Evolutionary conservation across 2,113 vertebrate species (phyloP).

Genomic region (Chionomys nivalis): DNA sequence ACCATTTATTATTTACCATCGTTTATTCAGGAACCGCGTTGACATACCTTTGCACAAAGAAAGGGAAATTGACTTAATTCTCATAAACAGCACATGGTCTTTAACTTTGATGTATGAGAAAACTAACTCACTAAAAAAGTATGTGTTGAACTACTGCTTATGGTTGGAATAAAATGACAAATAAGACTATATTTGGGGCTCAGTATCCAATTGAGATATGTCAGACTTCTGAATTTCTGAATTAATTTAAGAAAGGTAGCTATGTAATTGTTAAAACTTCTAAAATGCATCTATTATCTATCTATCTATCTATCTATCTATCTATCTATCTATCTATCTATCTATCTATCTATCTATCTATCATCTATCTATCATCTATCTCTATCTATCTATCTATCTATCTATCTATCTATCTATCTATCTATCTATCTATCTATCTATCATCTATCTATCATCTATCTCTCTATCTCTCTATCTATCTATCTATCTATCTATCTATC

Average conservation of each 20-base stretch:
- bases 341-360: no score
- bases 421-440: no score
- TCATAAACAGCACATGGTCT: not conserved
- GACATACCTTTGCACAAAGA: not conserved
- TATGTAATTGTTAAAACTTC: not conserved
- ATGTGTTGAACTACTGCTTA: not conserved
- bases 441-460: no score
- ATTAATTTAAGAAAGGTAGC: not conserved
- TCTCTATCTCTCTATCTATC: no score
- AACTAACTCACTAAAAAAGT: not conserved
- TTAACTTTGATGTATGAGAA: constrained; percentile 20
- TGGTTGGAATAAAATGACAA: not conserved
- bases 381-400: no score
- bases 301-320: no score
- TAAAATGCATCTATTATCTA: no score
- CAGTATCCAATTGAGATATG: not conserved
- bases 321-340: no score
- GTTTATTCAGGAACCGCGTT: not conserved
- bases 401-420: no score
- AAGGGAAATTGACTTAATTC: not conserved
- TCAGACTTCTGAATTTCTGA: constrained; percentile 27
- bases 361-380: no score
- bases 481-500: no score
- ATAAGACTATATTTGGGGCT: not conserved
- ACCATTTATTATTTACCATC: not conserved